phyloP scores from a whole-genome alignment of 2,888 invertebrate genomes.

The Siphlonurus alternatus region DNA sequence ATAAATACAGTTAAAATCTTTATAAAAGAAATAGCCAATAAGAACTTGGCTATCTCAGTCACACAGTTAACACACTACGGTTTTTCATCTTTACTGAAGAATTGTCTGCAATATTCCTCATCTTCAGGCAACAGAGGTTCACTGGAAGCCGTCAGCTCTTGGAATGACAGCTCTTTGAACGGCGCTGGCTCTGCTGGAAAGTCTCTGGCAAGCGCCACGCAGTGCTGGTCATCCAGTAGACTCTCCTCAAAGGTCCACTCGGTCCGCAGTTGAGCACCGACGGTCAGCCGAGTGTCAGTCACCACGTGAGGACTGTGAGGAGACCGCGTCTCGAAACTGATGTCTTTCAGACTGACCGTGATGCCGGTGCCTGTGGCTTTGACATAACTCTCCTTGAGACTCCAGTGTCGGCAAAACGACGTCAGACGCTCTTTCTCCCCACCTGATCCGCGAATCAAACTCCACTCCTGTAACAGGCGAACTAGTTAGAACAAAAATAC shows the following conservation, averaged over 20 bases:
- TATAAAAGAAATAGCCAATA: too few species aligned
- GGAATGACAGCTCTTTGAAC: slow-evolving; percentile 39
- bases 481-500: too few species aligned
- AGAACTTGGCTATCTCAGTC: too few species aligned
- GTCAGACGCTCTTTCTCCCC: slow-evolving; percentile 33
- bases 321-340: slow-evolving; percentile 55
- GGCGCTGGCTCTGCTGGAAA: slow-evolving; percentile 9
- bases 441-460: slow-evolving; percentile 33
- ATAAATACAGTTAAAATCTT: too few species aligned
- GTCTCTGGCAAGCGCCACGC: slow-evolving; percentile 55
- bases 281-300: slow-evolving; percentile 46
- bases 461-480: slow-evolving; percentile 49
- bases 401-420: slow-evolving; percentile 76
- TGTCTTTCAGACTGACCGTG: slow-evolving; percentile 51
- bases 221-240: slow-evolving; percentile 54
- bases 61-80: too few species aligned
- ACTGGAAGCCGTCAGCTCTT: slow-evolving; percentile 39
- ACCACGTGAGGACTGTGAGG: slow-evolving; percentile 22
- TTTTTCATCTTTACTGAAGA: slow-evolving; percentile 38
- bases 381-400: slow-evolving; percentile 85
- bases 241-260: slow-evolving; percentile 76
- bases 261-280: slow-evolving; percentile 35
- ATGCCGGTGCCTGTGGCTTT: slow-evolving; percentile 83
- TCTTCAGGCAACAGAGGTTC: slow-evolving; percentile 34
- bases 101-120: slow-evolving; percentile 34